Percentiles rank a stretch among this genome's conserved stretches.
phyloP scores from a whole-genome alignment of 2,113 vertebrate genomes.

The Aleadryas rufinucha region DNA sequence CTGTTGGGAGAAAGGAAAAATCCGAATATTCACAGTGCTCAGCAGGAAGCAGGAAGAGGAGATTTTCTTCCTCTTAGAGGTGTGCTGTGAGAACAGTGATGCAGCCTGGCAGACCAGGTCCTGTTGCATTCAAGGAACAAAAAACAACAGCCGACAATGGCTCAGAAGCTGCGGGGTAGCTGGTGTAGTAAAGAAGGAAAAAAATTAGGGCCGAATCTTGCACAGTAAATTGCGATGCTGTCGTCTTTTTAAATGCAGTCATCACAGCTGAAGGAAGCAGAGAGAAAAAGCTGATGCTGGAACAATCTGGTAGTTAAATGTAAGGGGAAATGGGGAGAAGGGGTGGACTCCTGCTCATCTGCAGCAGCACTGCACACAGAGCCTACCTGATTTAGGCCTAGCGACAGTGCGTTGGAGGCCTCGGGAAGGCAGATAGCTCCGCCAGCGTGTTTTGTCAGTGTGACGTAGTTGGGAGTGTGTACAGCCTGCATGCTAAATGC shows the following conservation, averaged over 20 bases:
- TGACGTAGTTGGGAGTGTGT: constrained; percentile 59
- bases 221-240: neutral
- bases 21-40: neutral
- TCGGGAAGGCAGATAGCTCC: constrained; percentile 60
- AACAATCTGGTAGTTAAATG: constrained; percentile 23
- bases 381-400: constrained; percentile 17
- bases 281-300: neutral
- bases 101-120: neutral
- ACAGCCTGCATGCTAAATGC: constrained; percentile 58
- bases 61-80: neutral
- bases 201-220: neutral
- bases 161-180: neutral
- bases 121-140: constrained; percentile 18
- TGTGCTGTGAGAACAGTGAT: neutral
- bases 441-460: constrained; percentile 52
- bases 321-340: neutral
- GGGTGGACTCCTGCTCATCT: neutral
- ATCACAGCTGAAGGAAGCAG: neutral
- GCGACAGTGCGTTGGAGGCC: constrained; percentile 60
- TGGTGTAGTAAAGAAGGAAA: neutral
- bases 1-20: neutral
- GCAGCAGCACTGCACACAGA: constrained; percentile 20
- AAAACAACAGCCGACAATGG: neutral
- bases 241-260: neutral
- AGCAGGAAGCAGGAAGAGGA: neutral